Evolutionary conservation across 2,888 invertebrate species (phyloP).

Genomic region (Halictus ligatus): DNA sequence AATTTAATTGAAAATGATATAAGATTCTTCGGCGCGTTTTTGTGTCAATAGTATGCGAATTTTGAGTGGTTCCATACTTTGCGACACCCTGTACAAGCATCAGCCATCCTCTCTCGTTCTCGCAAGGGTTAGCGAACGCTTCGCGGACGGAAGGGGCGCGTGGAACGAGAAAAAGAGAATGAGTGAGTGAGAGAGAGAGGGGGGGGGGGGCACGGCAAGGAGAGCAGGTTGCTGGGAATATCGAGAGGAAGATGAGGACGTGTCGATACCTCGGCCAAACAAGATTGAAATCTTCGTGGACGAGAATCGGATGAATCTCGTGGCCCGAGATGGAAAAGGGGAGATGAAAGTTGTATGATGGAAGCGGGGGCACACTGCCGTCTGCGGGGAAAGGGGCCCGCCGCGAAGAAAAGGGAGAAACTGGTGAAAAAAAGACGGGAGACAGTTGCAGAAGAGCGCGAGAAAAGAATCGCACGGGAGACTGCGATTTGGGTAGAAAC

Average conservation of each 20-base stretch:
- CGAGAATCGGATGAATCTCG: slow-evolving; percentile 75
- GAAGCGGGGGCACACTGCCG: slow-evolving; percentile 10
- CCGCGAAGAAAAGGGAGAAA: slow-evolving; percentile 19
- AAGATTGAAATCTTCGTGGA: slow-evolving; percentile 79
- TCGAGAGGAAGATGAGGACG: slow-evolving; percentile 70
- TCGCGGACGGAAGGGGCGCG: slow-evolving; percentile 32
- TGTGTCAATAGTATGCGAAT: not conserved
- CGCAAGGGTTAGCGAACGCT: slow-evolving; percentile 63
- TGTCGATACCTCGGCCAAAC: slow-evolving; percentile 75
- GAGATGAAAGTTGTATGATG: slow-evolving; percentile 66
- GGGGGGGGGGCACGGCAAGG: slow-evolving; percentile 28
- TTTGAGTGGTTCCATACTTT: not conserved
- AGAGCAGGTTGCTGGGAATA: slow-evolving; percentile 63
- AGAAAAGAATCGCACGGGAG: slow-evolving; percentile 47
- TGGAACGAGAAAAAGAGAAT: slow-evolving; percentile 11
- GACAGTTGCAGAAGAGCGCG: slow-evolving; percentile 36
- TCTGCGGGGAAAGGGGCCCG: not conserved
- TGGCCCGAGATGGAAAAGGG: slow-evolving; percentile 70
- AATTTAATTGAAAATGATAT: not conserved
- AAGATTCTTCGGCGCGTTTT: not conserved
- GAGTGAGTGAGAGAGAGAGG: not conserved
- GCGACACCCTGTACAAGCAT: slow-evolving; percentile 18
- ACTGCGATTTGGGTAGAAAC: slow-evolving; percentile 57
- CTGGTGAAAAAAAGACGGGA: slow-evolving; percentile 15
- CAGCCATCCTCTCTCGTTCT: slow-evolving; percentile 41